Conservation (phyloP, 2,113 vertebrate genomes). For the Lepisosteus oculatus region DNA sequence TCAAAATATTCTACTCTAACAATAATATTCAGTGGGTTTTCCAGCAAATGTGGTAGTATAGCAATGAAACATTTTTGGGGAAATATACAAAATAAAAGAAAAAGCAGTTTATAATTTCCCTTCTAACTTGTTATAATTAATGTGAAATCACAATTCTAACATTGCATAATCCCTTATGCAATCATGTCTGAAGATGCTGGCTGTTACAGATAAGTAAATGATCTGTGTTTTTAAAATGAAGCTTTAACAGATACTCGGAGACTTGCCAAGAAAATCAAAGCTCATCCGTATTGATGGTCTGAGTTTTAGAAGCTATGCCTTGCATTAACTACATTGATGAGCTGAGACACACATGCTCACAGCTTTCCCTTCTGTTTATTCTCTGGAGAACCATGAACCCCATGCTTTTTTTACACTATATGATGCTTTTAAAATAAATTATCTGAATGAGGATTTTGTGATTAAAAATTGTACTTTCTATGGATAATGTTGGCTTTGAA, state of each 20-base stretch:
- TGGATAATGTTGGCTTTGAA: no score
- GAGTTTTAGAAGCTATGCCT: not conserved
- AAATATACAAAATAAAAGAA: no score
- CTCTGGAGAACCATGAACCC: not conserved
- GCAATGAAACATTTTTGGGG: no score
- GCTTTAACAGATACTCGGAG: not conserved
- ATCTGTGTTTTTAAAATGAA: not conserved
- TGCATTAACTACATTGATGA: slow-evolving; percentile 1
- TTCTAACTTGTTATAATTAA: not conserved
- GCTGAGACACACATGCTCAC: not conserved
- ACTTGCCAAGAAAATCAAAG: not conserved
- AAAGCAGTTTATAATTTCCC: not conserved
- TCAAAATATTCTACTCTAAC: no score
- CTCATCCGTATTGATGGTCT: not conserved
- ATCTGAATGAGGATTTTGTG: no score
- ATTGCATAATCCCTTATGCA: not conserved
- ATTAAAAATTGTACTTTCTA: no score
- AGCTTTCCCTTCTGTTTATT: not conserved
- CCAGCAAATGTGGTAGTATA: no score
- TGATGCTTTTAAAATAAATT: no score
- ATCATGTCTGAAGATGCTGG: not conserved
- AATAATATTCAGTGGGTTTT: no score
- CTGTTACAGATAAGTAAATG: not conserved
- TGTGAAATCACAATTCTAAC: not conserved
- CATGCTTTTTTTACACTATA: no score